phyloP scores from a whole-genome alignment of 1,140 invertebrate genomes.

The Drosophila rhopaloa region DNA sequence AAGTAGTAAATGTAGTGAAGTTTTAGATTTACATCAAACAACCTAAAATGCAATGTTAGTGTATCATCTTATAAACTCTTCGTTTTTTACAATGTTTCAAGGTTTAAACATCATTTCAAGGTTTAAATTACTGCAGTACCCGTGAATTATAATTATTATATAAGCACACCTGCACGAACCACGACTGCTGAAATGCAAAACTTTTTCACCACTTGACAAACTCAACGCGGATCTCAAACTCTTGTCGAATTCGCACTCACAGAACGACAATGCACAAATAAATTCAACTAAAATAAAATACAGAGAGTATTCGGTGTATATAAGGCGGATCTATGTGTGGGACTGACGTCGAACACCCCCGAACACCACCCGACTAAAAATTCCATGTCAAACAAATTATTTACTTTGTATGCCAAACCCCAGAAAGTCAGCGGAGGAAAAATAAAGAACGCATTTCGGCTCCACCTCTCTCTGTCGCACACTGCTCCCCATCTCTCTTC shows the following conservation, averaged over 20 bases:
- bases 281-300: slow-evolving; percentile 37
- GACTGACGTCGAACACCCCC: slow-evolving; percentile 17
- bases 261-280: slow-evolving; percentile 47
- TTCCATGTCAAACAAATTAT: slow-evolving; percentile 73
- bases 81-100: not conserved
- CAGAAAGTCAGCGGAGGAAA: slow-evolving; percentile 38
- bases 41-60: not conserved
- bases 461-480: slow-evolving; percentile 18
- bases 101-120: not conserved
- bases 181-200: slow-evolving; percentile 19
- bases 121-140: not conserved
- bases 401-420: slow-evolving; percentile 69
- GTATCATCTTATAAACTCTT: not conserved
- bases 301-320: slow-evolving; percentile 7
- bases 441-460: slow-evolving; percentile 67
- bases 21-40: too few relatives aligned
- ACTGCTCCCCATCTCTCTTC: slow-evolving; percentile 1
- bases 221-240: slow-evolving; percentile 21
- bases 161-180: slow-evolving; percentile 15
- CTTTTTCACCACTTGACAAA: slow-evolving; percentile 26
- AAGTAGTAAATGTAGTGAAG: too few relatives aligned
- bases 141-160: slow-evolving; percentile 2
- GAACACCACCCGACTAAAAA: slow-evolving; percentile 2
- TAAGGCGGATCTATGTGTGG: slow-evolving; percentile 36
- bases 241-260: slow-evolving; percentile 15